Evolutionary conservation across 2,113 vertebrate genomes (phyloP).

Genomic region (Hippocampus mohnikei): DNA sequence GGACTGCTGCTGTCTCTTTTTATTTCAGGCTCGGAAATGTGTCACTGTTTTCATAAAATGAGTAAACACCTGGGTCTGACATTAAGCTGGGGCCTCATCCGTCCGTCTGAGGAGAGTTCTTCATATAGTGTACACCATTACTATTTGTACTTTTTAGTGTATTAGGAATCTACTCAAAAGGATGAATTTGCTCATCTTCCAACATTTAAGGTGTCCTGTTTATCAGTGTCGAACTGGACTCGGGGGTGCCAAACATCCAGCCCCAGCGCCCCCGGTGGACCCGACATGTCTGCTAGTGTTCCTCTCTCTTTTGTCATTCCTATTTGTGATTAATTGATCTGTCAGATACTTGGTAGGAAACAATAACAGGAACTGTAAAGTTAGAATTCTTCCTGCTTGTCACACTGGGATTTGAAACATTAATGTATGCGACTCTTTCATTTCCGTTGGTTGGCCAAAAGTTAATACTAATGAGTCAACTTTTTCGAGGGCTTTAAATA

Average conservation of each 20-base stretch:
- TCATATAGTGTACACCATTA: not conserved
- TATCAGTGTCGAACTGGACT: slow-evolving; percentile 35
- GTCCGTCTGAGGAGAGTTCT: not conserved
- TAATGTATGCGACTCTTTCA: slow-evolving; percentile 34
- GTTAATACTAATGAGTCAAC: slow-evolving; percentile 3
- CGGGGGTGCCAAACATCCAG: slow-evolving; percentile 47
- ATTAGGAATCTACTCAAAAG: not conserved
- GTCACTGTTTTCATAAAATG: slow-evolving; percentile 63
- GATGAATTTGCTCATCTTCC: slow-evolving; percentile 1
- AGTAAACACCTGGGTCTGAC: slow-evolving; percentile 64
- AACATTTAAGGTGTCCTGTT: slow-evolving; percentile 61
- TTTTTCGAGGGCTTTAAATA: not conserved
- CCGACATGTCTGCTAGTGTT: slow-evolving; percentile 62
- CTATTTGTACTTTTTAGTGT: not conserved
- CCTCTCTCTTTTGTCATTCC: slow-evolving; percentile 59
- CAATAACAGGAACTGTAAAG: slow-evolving; percentile 78
- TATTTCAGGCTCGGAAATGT: slow-evolving; percentile 72
- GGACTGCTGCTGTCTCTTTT: slow-evolving; percentile 46
- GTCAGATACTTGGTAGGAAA: slow-evolving; percentile 67
- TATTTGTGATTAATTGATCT: slow-evolving; percentile 64
- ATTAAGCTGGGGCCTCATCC: not conserved
- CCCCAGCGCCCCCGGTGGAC: slow-evolving; percentile 55
- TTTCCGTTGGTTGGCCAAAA: slow-evolving; percentile 48
- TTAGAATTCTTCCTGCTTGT: slow-evolving; percentile 61
- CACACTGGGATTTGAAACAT: slow-evolving; percentile 58